phyloP scores from a whole-genome alignment of 2,888 invertebrate genomes.

The Pristionchus exspectatus region DNA sequence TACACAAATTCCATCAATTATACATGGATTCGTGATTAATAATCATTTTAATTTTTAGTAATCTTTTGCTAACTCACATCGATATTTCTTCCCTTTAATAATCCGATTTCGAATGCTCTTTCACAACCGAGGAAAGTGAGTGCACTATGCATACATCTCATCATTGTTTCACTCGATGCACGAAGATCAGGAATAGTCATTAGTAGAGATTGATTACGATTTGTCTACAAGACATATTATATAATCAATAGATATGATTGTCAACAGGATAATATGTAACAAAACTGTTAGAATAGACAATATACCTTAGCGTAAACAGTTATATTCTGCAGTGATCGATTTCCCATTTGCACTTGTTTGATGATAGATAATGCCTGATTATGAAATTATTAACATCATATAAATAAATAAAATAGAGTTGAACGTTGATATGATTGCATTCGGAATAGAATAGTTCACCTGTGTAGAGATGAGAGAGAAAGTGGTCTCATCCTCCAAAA shows the following conservation, averaged over 20 bases:
- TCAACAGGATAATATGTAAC: background rate
- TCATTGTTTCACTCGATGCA: conserved; percentile 31
- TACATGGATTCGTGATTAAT: too few relatives aligned
- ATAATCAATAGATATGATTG: background rate
- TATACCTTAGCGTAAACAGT: conserved; percentile 54
- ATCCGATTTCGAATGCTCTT: conserved; percentile 51
- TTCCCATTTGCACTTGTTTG: conserved; percentile 50
- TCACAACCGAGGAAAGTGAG: conserved; percentile 53
- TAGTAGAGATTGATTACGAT: conserved; percentile 16
- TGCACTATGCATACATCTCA: conserved; percentile 14
- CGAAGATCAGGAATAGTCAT: conserved; percentile 30
- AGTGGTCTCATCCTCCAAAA: conserved; percentile 48
- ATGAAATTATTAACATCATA: background rate
- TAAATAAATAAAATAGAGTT: background rate
- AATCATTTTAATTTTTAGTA: background rate
- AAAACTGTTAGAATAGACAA: too few relatives aligned
- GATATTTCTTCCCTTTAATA: conserved; percentile 53
- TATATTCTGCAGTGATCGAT: conserved; percentile 54
- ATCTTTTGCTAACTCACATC: conserved; percentile 37
- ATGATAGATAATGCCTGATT: background rate
- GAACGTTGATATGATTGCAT: background rate
- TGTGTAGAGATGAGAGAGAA: conserved; percentile 20
- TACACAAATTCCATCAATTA: background rate
- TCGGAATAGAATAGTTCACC: background rate
- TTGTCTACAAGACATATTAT: background rate